These are phyloP conservation scores for Temnothorax nylanderi DNA, from an alignment of 1,140 invertebrate genomes.

Conservation along the genomic window DNA sequence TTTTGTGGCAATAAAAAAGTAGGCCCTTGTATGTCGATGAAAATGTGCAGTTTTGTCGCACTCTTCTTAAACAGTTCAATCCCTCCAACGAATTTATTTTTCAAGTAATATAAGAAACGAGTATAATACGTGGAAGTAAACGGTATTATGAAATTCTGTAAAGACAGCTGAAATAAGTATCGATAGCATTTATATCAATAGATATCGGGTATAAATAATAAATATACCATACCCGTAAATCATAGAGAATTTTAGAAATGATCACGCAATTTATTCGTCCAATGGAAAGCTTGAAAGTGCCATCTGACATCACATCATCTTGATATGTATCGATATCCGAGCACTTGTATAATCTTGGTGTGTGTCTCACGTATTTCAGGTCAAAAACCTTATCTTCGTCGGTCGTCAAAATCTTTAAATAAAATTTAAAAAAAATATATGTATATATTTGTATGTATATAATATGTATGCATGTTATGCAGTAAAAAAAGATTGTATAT, in stretches of 20 bases:
- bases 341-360: slow-evolving; percentile 86
- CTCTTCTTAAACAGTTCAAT: slow-evolving; percentile 87
- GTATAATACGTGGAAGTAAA: slow-evolving; percentile 82
- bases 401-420: slow-evolving; percentile 87
- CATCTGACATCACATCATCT: slow-evolving; percentile 88
- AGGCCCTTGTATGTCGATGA: slow-evolving; percentile 91
- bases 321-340: slow-evolving; percentile 82
- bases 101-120: slow-evolving; percentile 66
- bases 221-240: slow-evolving; percentile 87
- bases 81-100: slow-evolving; percentile 75
- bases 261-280: slow-evolving; percentile 91
- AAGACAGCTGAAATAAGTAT: slow-evolving; percentile 4
- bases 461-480: background rate
- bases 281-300: slow-evolving; percentile 89
- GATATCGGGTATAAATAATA: background rate
- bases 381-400: slow-evolving; percentile 93
- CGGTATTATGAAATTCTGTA: slow-evolving; percentile 90
- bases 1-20: slow-evolving; percentile 92
- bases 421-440: slow-evolving; percentile 45
- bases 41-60: slow-evolving; percentile 89
- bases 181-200: background rate
- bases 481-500: background rate
- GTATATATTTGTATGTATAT: background rate
- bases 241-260: slow-evolving; percentile 90
- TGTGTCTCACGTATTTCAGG: slow-evolving; percentile 91